phyloP scores from a whole-genome alignment of 1,140 invertebrate genomes.

The Mercenaria mercenaria region DNA sequence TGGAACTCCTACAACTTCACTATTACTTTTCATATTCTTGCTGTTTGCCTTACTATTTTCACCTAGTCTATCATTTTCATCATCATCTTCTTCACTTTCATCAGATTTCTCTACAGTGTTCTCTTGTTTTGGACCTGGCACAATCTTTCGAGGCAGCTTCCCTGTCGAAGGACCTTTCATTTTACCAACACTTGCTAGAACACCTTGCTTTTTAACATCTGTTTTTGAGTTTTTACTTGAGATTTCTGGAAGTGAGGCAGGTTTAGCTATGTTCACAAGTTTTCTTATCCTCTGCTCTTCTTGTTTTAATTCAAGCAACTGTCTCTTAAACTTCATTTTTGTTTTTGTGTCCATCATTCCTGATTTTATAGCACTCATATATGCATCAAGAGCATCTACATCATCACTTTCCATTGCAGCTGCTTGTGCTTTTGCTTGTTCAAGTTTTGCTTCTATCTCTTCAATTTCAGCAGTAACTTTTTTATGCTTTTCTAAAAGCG shows the following conservation, averaged over 20 bases:
- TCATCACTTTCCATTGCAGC: conserved; percentile 79
- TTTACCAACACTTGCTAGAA: conserved; percentile 64
- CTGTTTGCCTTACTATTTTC: conserved; percentile 41
- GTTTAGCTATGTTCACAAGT: conserved; percentile 93
- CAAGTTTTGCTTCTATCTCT: conserved; percentile 88
- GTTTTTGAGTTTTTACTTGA: neutral
- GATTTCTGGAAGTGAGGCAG: conserved; percentile 84
- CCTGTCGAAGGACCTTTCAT: conserved; percentile 64
- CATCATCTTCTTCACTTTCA: conserved; percentile 69
- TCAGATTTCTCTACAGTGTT: conserved; percentile 28
- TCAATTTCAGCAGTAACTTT: conserved; percentile 88
- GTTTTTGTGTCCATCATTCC: conserved; percentile 85
- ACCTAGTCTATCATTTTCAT: conserved; percentile 66
- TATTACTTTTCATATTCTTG: neutral
- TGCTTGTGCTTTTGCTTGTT: conserved; percentile 84
- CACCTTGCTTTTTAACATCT: conserved; percentile 56
- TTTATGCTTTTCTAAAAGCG: conserved; percentile 91
- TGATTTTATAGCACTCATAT: conserved; percentile 85
- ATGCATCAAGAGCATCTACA: conserved; percentile 85
- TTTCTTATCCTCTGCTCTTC: conserved; percentile 91
- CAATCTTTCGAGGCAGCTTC: conserved; percentile 42
- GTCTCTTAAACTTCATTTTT: conserved; percentile 86
- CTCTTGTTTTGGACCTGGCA: conserved; percentile 27
- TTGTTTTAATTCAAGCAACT: conserved; percentile 90
- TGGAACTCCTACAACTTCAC: neutral